Base-by-base conservation (phyloP, 2,888 invertebrate species). In the Ariolimax columbianus region DNA sequence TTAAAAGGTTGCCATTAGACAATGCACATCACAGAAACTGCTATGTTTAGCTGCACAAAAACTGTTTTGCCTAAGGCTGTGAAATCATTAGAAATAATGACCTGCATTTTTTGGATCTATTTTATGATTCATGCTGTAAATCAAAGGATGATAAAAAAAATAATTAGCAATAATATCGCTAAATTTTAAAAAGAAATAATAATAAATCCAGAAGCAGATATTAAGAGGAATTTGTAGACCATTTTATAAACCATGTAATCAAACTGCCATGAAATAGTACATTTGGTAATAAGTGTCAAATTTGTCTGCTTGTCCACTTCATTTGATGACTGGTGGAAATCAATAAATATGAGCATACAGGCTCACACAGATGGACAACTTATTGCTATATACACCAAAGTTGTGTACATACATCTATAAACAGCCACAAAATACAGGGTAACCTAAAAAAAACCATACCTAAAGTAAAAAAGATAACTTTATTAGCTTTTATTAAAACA, bases 221-320 rank as follows among this genome's bases (percentile, higher is more conserved):
- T 23, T 26, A 4, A 40, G n/a, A 33, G 33, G 3, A 26, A 38
- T 26, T 40, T 23, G 7, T 72, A 40, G 11, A 72, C 26, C 1
- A 36, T 3, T 19, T 30, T 17, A 14, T 14, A 23, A 14, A 17
- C 33, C 51, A 33, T 33, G 30, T 14, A 30, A 75, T 26, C 14
- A 33, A 3, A 30, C 47, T 51, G 38, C 19, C 70, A 70, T 36
- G 38, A 26, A 19, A 43, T 73, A 3, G 4, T 26, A 43, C n/a
- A 51, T 75, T 51, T 75, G 75, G n/a, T 43, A 7, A 75, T 1
- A 33, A 51, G 51, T 9, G 2, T 75, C 17, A 40, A 75, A 75
- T 78, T 78, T 78, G 55, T 59, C 59, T 78, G 36, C 38, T 78
- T 59, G 55, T 78, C 38, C 59, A 59, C 33, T 47, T n/a, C 1